Conservation (phyloP, 2,113 vertebrate species). For the Orientallactaga bullata region DNA sequence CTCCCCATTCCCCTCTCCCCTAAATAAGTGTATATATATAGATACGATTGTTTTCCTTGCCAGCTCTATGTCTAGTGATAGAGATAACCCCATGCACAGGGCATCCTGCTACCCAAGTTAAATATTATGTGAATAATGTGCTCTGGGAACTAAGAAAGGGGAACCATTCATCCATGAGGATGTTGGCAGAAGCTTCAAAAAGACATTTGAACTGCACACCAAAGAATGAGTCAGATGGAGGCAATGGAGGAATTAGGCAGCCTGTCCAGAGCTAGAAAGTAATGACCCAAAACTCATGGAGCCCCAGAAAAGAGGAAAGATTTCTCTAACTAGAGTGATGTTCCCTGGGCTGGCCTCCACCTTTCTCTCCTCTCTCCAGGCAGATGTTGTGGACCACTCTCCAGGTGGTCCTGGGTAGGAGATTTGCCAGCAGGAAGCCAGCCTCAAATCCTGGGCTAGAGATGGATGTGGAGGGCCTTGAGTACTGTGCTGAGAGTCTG, state of each 20-base stretch:
- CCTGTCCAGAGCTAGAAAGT: neutral
- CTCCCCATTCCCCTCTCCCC: too few species aligned
- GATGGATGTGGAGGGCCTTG: neutral
- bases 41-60: neutral
- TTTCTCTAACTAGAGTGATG: neutral
- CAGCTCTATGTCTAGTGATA: neutral
- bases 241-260: neutral
- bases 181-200: neutral
- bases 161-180: neutral
- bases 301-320: neutral
- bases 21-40: too few species aligned
- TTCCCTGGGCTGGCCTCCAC: neutral
- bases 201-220: neutral
- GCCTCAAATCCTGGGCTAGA: neutral
- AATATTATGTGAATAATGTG: neutral
- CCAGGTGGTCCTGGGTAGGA: neutral
- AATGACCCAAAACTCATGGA: neutral
- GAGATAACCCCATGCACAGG: neutral
- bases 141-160: neutral
- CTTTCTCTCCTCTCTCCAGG: neutral
- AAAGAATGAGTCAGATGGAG: neutral
- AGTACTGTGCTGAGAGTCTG: neutral
- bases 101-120: fast-evolving
- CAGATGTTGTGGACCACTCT: neutral
- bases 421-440: neutral